These are phyloP conservation scores for Xestia xanthographa DNA, from an alignment of 2,888 invertebrate species.

Conservation along the genomic window DNA sequence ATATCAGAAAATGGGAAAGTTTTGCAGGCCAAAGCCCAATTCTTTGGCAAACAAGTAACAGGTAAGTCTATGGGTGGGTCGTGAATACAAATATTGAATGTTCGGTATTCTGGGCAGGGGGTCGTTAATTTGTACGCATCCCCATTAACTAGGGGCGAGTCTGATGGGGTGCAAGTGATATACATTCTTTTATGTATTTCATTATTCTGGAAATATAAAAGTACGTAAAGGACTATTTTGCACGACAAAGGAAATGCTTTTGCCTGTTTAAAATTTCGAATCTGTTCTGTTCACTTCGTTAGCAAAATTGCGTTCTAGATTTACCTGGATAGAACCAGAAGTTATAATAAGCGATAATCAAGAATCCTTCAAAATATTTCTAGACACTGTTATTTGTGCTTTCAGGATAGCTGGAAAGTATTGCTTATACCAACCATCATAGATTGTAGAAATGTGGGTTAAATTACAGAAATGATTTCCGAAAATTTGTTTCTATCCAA, in stretches of 20 bases:
- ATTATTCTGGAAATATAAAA: background rate
- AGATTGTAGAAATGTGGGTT: background rate
- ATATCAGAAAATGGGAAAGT: constrained; percentile 58
- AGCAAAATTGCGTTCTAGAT: background rate
- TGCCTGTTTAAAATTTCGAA: background rate
- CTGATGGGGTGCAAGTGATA: constrained; percentile 1
- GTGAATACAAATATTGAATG: constrained; percentile 51
- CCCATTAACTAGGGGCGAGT: constrained; percentile 38
- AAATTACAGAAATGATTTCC: background rate
- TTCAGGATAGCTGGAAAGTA: background rate
- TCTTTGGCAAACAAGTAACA: constrained; percentile 63
- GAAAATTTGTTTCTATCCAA: background rate
- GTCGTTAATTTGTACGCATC: constrained; percentile 56
- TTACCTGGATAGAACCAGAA: background rate
- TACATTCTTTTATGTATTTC: background rate
- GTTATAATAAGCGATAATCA: background rate
- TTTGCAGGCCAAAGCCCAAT: constrained; percentile 39
- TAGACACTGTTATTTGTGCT: background rate
- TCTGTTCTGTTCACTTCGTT: background rate
- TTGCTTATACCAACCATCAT: background rate
- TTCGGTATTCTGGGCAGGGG: constrained; percentile 37
- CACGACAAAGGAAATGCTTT: background rate
- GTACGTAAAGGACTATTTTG: background rate
- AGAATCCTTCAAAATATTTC: background rate
- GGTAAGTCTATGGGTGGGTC: constrained; percentile 55